phyloP scores from a whole-genome alignment of 2,113 vertebrate genomes.

The Clarias magur region DNA sequence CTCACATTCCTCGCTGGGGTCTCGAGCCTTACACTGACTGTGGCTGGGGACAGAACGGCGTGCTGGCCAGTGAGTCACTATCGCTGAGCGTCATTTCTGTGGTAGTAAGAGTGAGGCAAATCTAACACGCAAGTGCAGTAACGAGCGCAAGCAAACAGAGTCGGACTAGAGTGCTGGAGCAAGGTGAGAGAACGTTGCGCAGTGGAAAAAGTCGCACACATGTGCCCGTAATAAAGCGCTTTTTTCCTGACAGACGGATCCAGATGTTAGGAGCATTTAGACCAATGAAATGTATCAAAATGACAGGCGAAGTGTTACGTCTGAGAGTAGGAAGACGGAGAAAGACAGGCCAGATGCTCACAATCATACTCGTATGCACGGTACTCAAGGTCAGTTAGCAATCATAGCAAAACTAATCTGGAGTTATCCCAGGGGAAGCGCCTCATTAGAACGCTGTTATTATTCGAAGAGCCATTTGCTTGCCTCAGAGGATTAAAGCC shows the following conservation, averaged over 20 bases:
- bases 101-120: not conserved
- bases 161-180: not conserved
- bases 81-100: not conserved
- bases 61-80: not conserved
- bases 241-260: slow-evolving; percentile 1
- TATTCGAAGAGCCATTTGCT: not conserved
- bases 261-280: slow-evolving; percentile 35
- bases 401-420: slow-evolving; percentile 41
- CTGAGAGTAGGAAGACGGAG: not conserved
- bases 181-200: not conserved
- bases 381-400: slow-evolving; percentile 3
- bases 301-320: slow-evolving; percentile 2
- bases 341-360: not conserved
- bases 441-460: not conserved
- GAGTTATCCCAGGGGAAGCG: slow-evolving; percentile 14
- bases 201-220: slow-evolving; percentile 16
- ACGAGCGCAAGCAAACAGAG: not conserved
- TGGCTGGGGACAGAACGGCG: not conserved
- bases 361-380: not conserved
- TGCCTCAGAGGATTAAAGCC: slow-evolving; percentile 9
- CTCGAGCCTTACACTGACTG: not conserved
- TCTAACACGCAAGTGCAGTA: not conserved
- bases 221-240: not conserved
- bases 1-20: slow-evolving; percentile 42
- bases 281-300: slow-evolving; percentile 38